A percentile compares a stretch with the other conserved stretches of the same genome.
Evolutionary conservation across 2,113 vertebrate species (phyloP).

Genomic region (Pogonocichla stellata): DNA sequence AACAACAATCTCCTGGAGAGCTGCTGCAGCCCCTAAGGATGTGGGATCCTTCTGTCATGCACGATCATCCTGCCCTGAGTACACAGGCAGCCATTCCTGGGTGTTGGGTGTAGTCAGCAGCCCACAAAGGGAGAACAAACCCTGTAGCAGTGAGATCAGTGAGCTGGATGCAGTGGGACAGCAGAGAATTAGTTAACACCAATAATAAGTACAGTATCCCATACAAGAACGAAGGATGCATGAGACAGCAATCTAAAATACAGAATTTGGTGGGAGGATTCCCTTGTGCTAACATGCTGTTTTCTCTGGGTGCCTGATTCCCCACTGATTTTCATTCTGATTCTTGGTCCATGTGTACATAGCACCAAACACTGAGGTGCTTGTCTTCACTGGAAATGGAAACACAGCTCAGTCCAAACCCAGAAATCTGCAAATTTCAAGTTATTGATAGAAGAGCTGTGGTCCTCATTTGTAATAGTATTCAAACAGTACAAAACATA

Average conservation of each 20-base stretch:
- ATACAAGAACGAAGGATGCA: background rate
- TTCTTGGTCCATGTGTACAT: background rate
- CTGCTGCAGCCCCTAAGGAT: background rate
- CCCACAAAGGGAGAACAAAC: rapidly evolving
- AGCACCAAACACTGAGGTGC: background rate
- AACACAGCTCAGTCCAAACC: background rate
- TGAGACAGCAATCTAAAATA: background rate
- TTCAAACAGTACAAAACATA: background rate
- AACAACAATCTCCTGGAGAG: background rate
- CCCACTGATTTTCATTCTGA: background rate
- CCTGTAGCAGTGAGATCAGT: background rate
- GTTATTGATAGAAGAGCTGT: background rate
- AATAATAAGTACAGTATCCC: background rate
- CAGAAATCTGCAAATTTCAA: background rate
- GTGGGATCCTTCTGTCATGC: background rate
- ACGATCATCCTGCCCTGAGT: background rate
- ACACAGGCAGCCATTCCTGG: background rate
- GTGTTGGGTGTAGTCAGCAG: rapidly evolving
- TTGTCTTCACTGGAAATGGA: background rate
- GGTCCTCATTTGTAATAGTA: background rate
- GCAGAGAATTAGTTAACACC: background rate
- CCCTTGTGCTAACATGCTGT: background rate
- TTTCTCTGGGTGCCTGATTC: background rate
- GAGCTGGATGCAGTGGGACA: background rate
- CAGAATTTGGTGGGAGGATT: background rate